phyloP scores from a whole-genome alignment of 30 jellyfish, hydroid and myxozoan genomes.

The Aurelia sp. region DNA sequence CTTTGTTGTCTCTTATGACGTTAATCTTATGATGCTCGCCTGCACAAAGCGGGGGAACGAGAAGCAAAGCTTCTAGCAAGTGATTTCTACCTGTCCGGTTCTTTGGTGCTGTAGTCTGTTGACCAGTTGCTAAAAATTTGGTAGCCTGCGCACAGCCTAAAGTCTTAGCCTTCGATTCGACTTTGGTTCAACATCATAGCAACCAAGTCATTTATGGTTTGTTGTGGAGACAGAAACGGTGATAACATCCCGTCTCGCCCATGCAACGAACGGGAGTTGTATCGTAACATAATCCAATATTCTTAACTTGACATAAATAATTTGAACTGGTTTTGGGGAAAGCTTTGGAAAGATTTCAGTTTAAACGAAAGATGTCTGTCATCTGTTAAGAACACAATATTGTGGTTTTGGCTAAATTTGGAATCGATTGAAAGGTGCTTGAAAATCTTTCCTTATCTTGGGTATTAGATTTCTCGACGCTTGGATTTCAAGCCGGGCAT shows the following conservation, averaged over 20 bases:
- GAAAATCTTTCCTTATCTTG: slow-evolving; percentile 11
- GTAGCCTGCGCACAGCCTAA: too few relatives aligned
- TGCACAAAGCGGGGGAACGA: too few relatives aligned
- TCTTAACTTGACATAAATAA: neutral
- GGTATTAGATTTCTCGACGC: slow-evolving; percentile 11
- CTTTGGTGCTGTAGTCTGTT: too few relatives aligned
- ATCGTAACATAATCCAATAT: neutral
- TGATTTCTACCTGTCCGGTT: too few relatives aligned
- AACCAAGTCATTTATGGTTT: too few relatives aligned
- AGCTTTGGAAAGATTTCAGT: slow-evolving; percentile 3
- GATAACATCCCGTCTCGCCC: neutral
- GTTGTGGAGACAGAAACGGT: too few relatives aligned
- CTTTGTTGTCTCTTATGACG: too few relatives aligned
- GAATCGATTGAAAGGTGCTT: slow-evolving; percentile 18
- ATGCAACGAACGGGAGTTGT: neutral
- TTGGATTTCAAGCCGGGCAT: neutral
- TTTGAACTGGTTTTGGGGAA: neutral
- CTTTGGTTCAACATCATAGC: too few relatives aligned
- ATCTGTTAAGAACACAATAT: slow-evolving; percentile 4
- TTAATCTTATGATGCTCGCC: too few relatives aligned
- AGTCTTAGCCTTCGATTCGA: too few relatives aligned
- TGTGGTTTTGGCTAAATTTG: slow-evolving; percentile 35
- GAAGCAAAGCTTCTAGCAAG: too few relatives aligned
- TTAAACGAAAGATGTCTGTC: slow-evolving; percentile 18
- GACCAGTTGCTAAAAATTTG: too few relatives aligned